These are phyloP conservation scores for Carterocephalus palaemon DNA, from an alignment of 2,888 invertebrate genomes.

Conservation along the genomic window DNA sequence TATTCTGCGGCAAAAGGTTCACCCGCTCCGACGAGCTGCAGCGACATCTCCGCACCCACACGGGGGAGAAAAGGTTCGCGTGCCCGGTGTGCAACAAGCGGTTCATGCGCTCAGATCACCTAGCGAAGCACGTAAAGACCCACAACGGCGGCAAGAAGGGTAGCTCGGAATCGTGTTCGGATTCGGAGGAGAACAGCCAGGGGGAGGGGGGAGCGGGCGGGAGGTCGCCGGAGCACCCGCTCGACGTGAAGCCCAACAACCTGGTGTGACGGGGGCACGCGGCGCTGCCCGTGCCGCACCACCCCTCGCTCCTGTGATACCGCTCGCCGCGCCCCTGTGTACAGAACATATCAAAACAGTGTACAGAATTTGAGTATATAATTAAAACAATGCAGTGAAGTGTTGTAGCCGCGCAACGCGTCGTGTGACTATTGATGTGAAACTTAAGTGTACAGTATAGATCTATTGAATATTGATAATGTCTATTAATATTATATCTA, in stretches of 20 bases:
- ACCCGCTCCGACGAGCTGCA: conserved; percentile 95
- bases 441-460: conserved; percentile 75
- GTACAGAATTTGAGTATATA: conserved; percentile 41
- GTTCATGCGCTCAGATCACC: conserved; percentile 98
- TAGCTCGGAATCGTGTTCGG: conserved; percentile 91
- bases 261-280: conserved; percentile 87
- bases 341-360: conserved; percentile 71
- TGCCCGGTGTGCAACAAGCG: conserved; percentile 98
- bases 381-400: conserved; percentile 46
- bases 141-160: conserved; percentile 90
- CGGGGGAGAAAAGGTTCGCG: conserved; percentile 92
- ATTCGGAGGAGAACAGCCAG: conserved; percentile 93
- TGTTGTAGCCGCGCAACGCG: conserved; percentile 36
- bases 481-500: conserved; percentile 60
- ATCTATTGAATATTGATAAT: conserved; percentile 66
- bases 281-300: conserved; percentile 60
- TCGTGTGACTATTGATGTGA: conserved; percentile 61
- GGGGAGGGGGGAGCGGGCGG: conserved; percentile 78
- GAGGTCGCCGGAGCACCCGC: conserved; percentile 79
- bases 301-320: conserved; percentile 67
- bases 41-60: conserved; percentile 92
- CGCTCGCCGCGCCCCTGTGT: conserved; percentile 47
- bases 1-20: conserved; percentile 93
- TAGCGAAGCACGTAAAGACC: conserved; percentile 98
- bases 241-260: conserved; percentile 86